phyloP scores from a whole-genome alignment of 2,888 invertebrate species.

The Rotaria sp. region DNA sequence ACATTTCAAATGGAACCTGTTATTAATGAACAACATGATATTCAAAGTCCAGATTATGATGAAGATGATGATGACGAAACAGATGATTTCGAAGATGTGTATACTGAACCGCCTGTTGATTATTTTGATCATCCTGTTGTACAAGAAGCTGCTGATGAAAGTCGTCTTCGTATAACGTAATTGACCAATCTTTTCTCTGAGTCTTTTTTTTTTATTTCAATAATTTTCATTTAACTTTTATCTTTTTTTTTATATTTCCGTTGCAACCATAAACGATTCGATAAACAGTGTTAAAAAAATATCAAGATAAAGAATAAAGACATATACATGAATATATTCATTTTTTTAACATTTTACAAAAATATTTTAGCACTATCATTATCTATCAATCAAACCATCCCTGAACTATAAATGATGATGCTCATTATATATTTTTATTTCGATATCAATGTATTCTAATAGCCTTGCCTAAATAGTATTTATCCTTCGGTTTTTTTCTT shows the following conservation, averaged over 20 bases:
- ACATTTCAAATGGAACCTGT: neutral
- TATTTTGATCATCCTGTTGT: constrained; percentile 41
- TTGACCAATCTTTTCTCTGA: neutral
- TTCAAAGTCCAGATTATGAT: constrained; percentile 33
- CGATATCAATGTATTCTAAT: neutral
- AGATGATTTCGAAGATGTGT: constrained; percentile 30
- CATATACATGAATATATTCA: no score
- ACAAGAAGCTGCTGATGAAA: constrained; percentile 8
- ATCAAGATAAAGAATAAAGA: no score
- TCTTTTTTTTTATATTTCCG: neutral
- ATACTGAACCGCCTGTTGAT: constrained; percentile 33
- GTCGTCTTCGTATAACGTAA: neutral
- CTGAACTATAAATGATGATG: neutral
- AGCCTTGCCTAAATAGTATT: neutral
- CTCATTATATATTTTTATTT: neutral
- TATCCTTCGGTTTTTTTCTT: neutral
- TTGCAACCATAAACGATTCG: neutral
- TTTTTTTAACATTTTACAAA: no score
- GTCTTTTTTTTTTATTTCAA: neutral
- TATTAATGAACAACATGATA: neutral
- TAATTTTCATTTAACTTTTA: neutral
- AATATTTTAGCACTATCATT: no score
- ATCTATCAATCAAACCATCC: neutral
- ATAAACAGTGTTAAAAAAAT: no score
- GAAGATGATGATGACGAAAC: neutral